Evolutionary conservation across 2,888 invertebrate species (phyloP), one percentile per base, ranked within the genome.

Genomic region (Matsumyia berberina): DNA sequence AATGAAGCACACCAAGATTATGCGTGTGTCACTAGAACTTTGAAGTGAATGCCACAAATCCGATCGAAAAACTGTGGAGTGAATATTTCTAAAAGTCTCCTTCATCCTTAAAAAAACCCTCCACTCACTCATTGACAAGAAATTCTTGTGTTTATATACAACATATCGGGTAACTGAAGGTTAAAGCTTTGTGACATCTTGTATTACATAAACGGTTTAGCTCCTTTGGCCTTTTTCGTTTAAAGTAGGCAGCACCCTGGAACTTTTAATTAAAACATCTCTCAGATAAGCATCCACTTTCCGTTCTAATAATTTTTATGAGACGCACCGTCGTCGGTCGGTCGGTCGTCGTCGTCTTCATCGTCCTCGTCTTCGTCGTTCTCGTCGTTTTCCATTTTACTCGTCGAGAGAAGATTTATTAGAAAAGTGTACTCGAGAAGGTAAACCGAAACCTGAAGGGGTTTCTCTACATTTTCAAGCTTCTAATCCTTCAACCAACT

Each of bases 221-320:
- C 64, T 70, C 55, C 69, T 62, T 69, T 81, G 76, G 78, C 78
- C 78, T 79, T 67, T 67, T 57, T 67, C 78, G 60, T 73, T 83
- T 76, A 76, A 74, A 46, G 57, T 62, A 69, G 79, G 49, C 79
- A 62, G 51, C 73, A 83, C 79, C 79, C 73, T 55, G 51, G 67
- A 83, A 83, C 79, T 83, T 83, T 83, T 83, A 83, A 83, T 83
- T 83, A 83, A 83, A 83, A 79, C 79, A 83, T 83, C 83, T 83
- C 69, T 69, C 83, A 69, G 83, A 79, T 83, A 83, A 83, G 79
- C 83, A 79, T 83, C 79, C 73, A 83, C 83, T 79, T 83, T 83
- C 83, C 83, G 83, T 83, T 83, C 83, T 79, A 83, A 83, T 83
- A 83, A 83, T 83, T 83, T 83, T 83, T 83, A 83, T 83, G 83